Base-by-base conservation (phyloP, 2,113 vertebrate genomes). In the Cromileptes altivelis region DNA sequence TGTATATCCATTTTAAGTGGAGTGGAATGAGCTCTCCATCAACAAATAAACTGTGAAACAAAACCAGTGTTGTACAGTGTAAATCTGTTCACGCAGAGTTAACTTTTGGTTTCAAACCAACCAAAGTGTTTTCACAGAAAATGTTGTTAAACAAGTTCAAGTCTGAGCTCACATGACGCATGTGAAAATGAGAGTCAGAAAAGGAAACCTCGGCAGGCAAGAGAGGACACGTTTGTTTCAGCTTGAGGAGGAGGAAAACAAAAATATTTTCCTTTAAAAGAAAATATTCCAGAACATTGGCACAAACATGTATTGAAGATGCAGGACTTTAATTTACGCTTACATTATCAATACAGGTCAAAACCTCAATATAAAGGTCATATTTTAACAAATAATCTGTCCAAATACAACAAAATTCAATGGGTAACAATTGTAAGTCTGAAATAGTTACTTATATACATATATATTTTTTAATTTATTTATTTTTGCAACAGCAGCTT, bases 191-290 rank as follows among this genome's bases (percentile, higher is more conserved):
- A 72, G 25, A 72, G 25, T 18, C 40, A 30, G 78, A 75, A 71
- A 79, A 60, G 68, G 73, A 83, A 83, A 80, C 69, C 55, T 67
- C 27, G 45, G 23, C 30, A 30, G 79, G 25, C 11, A 76, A 62
- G 6, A 13, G 4, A 30, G 33, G 25, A 5, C 17, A 40, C 8
- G 2, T 15, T 62, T 76, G 57, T 40, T 74, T 15, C 58, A 62
- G 21, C 25, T 14, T 11, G 40, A 56, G 27, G 11, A 58, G 6
- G 25, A 21, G 17, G 19, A 50, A 84, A 62, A 86, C 30, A 67
- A 85, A 85, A 58, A 76, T 21, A 17, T 40, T 68, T 85, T 62
- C 12, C 8, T 18, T 14, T 14, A 17, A 67, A n/a, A 13, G 27
- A 1, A 64, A 58, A 77, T 12, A 61, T 3, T 63, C 21, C 55